Percentiles rank a stretch among this genome's conserved stretches.
These are phyloP conservation scores for Cynaeus angustus DNA, from an alignment of 2,888 invertebrate genomes.

Conservation along the genomic window DNA sequence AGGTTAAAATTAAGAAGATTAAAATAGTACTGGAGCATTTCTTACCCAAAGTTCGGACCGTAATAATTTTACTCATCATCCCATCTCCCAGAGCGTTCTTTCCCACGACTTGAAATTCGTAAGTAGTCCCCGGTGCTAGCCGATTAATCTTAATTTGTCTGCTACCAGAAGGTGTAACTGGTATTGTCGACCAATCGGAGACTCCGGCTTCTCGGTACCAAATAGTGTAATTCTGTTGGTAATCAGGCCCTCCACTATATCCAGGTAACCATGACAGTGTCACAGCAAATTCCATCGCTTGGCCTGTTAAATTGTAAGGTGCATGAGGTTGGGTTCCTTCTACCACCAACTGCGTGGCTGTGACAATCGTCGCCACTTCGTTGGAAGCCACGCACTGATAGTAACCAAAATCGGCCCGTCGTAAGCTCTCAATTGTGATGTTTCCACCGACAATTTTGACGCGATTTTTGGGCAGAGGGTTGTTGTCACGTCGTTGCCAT, in stretches of 20 bases:
- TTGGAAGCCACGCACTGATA: slow-evolving; percentile 97
- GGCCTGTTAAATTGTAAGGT: slow-evolving; percentile 93
- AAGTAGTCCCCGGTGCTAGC: slow-evolving; percentile 90
- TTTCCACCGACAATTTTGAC: slow-evolving; percentile 89
- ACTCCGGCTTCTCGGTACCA: slow-evolving; percentile 94
- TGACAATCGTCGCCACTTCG: slow-evolving; percentile 96
- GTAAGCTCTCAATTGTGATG: slow-evolving; percentile 90
- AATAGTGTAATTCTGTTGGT: slow-evolving; percentile 95
- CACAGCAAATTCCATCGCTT: slow-evolving; percentile 92
- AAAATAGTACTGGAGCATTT: not conserved
- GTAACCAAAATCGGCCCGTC: slow-evolving; percentile 93
- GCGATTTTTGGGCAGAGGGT: slow-evolving; percentile 86
- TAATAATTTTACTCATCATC: slow-evolving; percentile 95
- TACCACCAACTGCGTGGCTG: slow-evolving; percentile 90
- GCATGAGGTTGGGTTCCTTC: slow-evolving; percentile 98
- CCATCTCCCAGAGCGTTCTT: slow-evolving; percentile 96
- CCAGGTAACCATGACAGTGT: slow-evolving; percentile 95
- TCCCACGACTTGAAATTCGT: slow-evolving; percentile 97
- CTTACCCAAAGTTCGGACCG: slow-evolving; percentile 91
- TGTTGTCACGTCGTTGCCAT: slow-evolving; percentile 92
- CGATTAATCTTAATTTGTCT: slow-evolving; percentile 93
- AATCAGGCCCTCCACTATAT: slow-evolving; percentile 95
- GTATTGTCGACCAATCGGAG: slow-evolving; percentile 94
- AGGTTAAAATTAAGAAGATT: too few species aligned
- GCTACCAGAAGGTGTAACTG: slow-evolving; percentile 93